Base-by-base conservation (phyloP, 2,888 invertebrate species). In the Eristalis intricaria region DNA sequence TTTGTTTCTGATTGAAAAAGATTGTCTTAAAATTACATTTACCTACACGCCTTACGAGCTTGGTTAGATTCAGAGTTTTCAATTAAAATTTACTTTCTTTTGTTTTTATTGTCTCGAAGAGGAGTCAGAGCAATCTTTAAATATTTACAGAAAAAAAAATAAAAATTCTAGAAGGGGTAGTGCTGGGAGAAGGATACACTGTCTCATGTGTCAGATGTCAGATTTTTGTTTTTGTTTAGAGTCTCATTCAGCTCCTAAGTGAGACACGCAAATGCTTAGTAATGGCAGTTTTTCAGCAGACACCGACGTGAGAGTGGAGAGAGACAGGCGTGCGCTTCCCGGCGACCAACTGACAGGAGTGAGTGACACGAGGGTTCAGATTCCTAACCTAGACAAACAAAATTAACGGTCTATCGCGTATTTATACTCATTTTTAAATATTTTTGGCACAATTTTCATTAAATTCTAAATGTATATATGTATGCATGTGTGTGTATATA, bases 391-490 rank as follows among this genome's bases (percentile, higher is more conserved):
- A 87, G 50, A 19, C 50, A 50, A 64, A 63, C 80, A 78, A 73
- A 68, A 80, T 76, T 84, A 87, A 87, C 68, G 35, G 70, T 71
- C 70, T 81, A 70, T 63, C 56, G 64, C 76, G 66, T 23, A 32
- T 43, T n/a, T 26, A n/a, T 11, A 40, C 29, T 68, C 43, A 40
- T n/a, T 23, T 74, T 78, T 87, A 87, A 87, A 87, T 87, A 87
- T 87, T 87, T 87, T 87, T 87, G 87, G 87, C 87, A 87, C 87
- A 87, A 84, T 75, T 87, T 87, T 80, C 87, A 75, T 79, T 87
- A 80, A 87, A 87, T 84, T 79, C 87, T 87, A 87, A 80, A 50
- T 50, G 50, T 50, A 19, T 50, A 50, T 50, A 50, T 50, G 50
- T 50, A 50, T 50, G 50, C 19, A 50, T 19, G 50, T 71, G 66